These are phyloP conservation scores for Copidosoma floridanum DNA, from an alignment of 1,140 invertebrate species.

Conservation along the genomic window DNA sequence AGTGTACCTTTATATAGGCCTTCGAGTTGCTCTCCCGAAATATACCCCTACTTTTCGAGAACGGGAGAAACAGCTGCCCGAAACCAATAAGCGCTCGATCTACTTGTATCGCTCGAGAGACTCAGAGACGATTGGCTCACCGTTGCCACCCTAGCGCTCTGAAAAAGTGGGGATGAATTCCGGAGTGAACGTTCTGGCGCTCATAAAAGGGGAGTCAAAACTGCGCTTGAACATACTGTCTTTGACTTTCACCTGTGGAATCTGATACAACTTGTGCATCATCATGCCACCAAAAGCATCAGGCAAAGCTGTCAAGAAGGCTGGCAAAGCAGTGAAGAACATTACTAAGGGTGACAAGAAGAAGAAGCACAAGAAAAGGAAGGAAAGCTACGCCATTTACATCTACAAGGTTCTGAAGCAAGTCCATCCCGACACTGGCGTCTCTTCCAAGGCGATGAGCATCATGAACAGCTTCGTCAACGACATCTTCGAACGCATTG, in stretches of 20 bases:
- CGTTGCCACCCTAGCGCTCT: background rate
- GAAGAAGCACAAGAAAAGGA: slow-evolving; percentile 63
- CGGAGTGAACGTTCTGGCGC: too few species aligned
- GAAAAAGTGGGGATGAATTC: too few species aligned
- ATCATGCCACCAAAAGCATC: slow-evolving; percentile 56
- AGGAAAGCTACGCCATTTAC: slow-evolving; percentile 71
- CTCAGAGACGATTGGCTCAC: background rate
- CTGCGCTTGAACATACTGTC: background rate
- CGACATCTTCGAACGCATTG: slow-evolving; percentile 63
- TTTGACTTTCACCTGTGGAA: too few species aligned
- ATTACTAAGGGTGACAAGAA: slow-evolving; percentile 60
- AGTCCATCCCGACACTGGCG: slow-evolving; percentile 63
- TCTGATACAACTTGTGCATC: too few species aligned
- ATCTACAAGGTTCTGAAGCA: slow-evolving; percentile 73
- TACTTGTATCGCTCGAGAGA: too few species aligned
- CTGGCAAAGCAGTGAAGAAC: slow-evolving; percentile 60
- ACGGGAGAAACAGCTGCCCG: too few species aligned
- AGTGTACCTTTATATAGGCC: too few species aligned
- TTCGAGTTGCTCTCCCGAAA: too few species aligned
- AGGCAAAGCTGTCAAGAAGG: slow-evolving; percentile 58
- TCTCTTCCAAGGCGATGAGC: slow-evolving; percentile 62
- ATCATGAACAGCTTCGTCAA: slow-evolving; percentile 69
- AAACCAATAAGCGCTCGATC: too few species aligned
- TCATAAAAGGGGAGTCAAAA: too few species aligned
- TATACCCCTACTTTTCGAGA: too few species aligned